Percentiles rank a stretch among this genome's conserved stretches.
phyloP scores from a whole-genome alignment of 1,140 invertebrate species.

The Aphelenchoides avenae region DNA sequence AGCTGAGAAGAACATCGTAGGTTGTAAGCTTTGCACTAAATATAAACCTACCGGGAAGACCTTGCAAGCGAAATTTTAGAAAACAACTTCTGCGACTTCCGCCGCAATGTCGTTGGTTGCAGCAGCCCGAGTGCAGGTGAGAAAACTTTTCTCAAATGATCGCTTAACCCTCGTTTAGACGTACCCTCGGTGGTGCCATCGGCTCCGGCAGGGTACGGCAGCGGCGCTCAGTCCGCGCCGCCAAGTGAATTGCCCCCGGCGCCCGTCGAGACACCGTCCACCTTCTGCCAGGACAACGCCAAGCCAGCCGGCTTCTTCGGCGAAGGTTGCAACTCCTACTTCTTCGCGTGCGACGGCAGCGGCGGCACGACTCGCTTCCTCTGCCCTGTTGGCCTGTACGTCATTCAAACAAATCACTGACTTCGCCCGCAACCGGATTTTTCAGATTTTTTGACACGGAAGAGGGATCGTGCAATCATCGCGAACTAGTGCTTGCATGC shows the following conservation, averaged over 20 bases:
- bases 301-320: slow-evolving; percentile 9
- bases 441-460: too few relatives aligned
- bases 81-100: too few relatives aligned
- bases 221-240: neutral
- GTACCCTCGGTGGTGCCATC: too few relatives aligned
- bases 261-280: neutral
- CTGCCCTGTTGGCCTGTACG: slow-evolving; percentile 16
- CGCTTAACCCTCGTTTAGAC: neutral
- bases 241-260: neutral
- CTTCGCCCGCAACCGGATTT: too few relatives aligned
- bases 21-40: too few relatives aligned
- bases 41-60: too few relatives aligned
- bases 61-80: too few relatives aligned
- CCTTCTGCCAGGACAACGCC: slow-evolving; percentile 9
- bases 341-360: slow-evolving; percentile 19
- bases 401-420: neutral
- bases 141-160: neutral
- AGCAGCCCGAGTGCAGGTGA: neutral
- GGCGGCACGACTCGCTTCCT: slow-evolving; percentile 13
- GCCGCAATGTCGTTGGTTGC: too few relatives aligned
- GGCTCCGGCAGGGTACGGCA: too few relatives aligned
- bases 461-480: too few relatives aligned
- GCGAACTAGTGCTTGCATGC: too few relatives aligned
- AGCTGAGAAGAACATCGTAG: too few relatives aligned
- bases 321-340: slow-evolving; percentile 6